Evolutionary conservation across 2,888 invertebrate species (phyloP), one percentile per base, ranked within the genome.

Genomic region (Lithodes maja): DNA sequence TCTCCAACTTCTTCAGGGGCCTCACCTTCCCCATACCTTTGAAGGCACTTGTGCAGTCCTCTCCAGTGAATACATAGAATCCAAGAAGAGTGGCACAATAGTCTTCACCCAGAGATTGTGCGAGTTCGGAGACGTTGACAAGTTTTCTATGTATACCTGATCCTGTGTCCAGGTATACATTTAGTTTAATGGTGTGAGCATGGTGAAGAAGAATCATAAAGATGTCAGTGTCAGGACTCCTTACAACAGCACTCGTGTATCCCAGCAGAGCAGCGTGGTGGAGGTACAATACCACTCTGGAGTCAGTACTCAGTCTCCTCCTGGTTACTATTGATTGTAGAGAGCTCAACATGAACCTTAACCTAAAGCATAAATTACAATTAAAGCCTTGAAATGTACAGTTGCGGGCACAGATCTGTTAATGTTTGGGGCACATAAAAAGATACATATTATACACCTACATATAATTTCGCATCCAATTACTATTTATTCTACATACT

Each of bases 1-100:
- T 79, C 79, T 74, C n/a, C 74, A 74, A 15, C 74, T 74, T 3
- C n/a, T 74, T 55, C 55, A 55, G 74, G 74, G 74, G 74, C n/a
- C n/a, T 33, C n/a, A 74, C 74, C 74, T 50, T 78, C 54, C 53
- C 79, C 79, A 5, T 79, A 3, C 79, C 79, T 54, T 79, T 79
- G 54, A 52, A 79, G 79, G 79, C 79, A 54, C 79, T 79, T 2
- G 79, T 79, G 79, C 74, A 74, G 74, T 74, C 74, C 74, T 74
- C 74, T 17, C 74, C 74, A 15, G 74, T 17, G 79, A 79, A 3
- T 7, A 12, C 79, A 54, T 52, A 79, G 79, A 15, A 79, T 54
- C 9, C 52, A 78, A 79, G 74, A 15, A 55, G 79, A 54, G 53
- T 79, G 52, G 54, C 54, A 54, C 75, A 75, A 33, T 53, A 79